Evolutionary conservation across 2,113 vertebrate genomes (phyloP), one percentile per base, ranked within the genome.

Genomic region (Abramis brama): DNA sequence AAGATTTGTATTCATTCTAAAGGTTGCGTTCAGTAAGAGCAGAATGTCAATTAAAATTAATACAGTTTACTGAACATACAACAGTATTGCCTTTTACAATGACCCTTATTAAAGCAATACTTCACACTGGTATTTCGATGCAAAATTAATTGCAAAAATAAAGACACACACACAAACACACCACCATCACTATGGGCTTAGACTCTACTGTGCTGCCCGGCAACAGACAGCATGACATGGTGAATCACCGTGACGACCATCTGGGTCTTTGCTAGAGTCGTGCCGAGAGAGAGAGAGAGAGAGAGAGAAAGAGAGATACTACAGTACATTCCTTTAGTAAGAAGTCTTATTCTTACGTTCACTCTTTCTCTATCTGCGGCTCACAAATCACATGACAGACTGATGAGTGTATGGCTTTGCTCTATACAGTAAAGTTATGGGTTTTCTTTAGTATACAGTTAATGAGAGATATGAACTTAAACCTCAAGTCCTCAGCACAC

Each of bases 231-330:
- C 87, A 79, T 83, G 77, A 85, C 90, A 87, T 87, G 90, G 89
- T 93, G 91, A 93, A 92, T 94, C 92, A 93, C 88, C 76, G 90
- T 87, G 89, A 90, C 85, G 92, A 93, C 93, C 92, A 93, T 94
- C 93, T 94, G 93, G 91, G 91, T 89, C 92, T 88, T 87, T 91
- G 90, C 91, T 88, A 79, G 89, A 86, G 76, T 88, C 90, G 91
- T 87, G 92, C 93, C 92, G 91, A 89, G 89, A 79, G 76, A 74
- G 66, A 80, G 57, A 30, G 45, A 30, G 91, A 89, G 89, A 79
- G 76, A 66, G 66, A 80, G 57, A 30, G 45, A n/a, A 73, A 59
- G 21, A 81, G 36, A 50, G 55, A 82, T 27, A 68, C 45, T 27
- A 3, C 43, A 43, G 43, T 43, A 43, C 47, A 59, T 83, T 74